A percentile compares a stretch with the other conserved stretches of the same genome.
These are phyloP conservation scores for Phymorhynchus buccinoides DNA, from an alignment of 1,140 invertebrate genomes.

Conservation along the genomic window DNA sequence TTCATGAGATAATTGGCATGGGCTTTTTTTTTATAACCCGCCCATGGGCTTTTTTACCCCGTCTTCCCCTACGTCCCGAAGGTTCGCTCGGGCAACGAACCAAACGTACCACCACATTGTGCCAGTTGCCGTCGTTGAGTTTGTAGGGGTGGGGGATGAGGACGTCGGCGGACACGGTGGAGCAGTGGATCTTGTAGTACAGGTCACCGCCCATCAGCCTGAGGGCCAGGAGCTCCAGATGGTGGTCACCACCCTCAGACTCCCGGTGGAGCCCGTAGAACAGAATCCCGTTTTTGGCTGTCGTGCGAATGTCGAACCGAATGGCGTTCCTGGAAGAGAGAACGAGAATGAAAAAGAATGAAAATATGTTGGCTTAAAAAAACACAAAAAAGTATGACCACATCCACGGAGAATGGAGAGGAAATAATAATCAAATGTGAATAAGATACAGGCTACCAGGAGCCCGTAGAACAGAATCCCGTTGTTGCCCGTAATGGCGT, in stretches of 20 bases:
- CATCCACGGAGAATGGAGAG: too few species aligned
- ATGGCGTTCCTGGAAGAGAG: constrained; percentile 34
- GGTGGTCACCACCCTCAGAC: not conserved
- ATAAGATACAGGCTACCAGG: too few species aligned
- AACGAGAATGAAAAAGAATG: not conserved
- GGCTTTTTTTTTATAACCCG: too few species aligned
- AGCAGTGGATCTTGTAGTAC: constrained; percentile 44
- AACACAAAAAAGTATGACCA: not conserved
- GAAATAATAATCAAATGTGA: too few species aligned
- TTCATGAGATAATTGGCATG: too few species aligned
- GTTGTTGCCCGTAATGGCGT: too few species aligned
- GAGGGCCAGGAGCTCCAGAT: constrained; percentile 34
- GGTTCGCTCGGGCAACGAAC: too few species aligned
- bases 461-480: too few species aligned
- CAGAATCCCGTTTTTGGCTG: constrained; percentile 27
- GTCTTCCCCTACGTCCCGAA: too few species aligned
- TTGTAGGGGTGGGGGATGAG: constrained; percentile 31
- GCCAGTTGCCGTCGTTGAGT: constrained; percentile 46
- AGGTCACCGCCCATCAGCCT: constrained; percentile 34
- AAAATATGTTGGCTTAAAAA: too few species aligned
- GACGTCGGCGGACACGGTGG: constrained; percentile 39
- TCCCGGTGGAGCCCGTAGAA: constrained; percentile 39
- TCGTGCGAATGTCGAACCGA: constrained; percentile 43
- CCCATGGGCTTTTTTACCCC: too few species aligned
- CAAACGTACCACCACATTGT: constrained; percentile 33